Conservation (phyloP, 1,140 invertebrate genomes). For the Zophobas morio region DNA sequence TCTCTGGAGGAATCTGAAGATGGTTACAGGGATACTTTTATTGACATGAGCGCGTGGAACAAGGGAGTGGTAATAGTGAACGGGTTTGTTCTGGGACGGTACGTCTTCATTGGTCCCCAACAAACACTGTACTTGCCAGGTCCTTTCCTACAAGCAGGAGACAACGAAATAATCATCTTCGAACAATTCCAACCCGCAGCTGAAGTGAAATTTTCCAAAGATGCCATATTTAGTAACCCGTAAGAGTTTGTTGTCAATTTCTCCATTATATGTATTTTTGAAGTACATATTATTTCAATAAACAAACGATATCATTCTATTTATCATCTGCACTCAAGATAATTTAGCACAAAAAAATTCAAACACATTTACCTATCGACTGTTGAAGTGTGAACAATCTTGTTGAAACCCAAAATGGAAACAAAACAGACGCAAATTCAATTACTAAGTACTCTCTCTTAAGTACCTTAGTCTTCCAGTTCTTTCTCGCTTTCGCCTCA, state of each 20-base stretch:
- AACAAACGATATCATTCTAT: too few relatives aligned
- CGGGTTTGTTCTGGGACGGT: constrained; percentile 76
- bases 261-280: background rate
- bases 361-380: too few relatives aligned
- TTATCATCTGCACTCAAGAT: too few relatives aligned
- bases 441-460: too few relatives aligned
- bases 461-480: too few relatives aligned
- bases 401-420: too few relatives aligned
- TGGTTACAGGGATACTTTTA: constrained; percentile 57
- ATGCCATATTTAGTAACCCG: constrained; percentile 52
- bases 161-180: constrained; percentile 67
- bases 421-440: too few relatives aligned
- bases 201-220: constrained; percentile 38
- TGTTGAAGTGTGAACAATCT: too few relatives aligned
- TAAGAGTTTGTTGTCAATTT: background rate
- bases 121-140: constrained; percentile 74
- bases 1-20: constrained; percentile 1
- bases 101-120: constrained; percentile 72
- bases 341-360: too few relatives aligned
- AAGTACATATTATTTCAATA: background rate
- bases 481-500: too few relatives aligned
- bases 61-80: constrained; percentile 77
- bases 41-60: constrained; percentile 68
- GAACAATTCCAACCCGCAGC: constrained; percentile 59
- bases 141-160: constrained; percentile 69